Conservation (phyloP, 2,888 invertebrate species). For the Phortica magna region DNA sequence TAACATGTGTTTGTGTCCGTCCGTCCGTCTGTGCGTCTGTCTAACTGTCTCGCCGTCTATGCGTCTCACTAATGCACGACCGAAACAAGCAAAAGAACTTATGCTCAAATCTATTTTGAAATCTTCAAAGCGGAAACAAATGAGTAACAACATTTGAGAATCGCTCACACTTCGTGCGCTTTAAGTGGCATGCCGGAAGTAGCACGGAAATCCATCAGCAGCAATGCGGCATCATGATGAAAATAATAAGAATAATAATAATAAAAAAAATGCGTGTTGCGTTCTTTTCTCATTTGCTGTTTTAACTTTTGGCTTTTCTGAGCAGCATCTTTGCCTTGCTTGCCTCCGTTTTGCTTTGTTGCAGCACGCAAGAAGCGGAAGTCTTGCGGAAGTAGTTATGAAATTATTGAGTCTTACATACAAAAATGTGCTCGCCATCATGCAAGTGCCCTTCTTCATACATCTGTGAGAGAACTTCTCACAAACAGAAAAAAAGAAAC, state of each 20-base stretch:
- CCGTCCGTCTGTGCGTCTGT: neutral
- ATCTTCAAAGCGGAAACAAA: neutral
- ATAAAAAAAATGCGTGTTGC: neutral
- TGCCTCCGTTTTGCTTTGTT: slow-evolving; percentile 30
- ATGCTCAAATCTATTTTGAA: neutral
- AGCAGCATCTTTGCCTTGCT: slow-evolving; percentile 26
- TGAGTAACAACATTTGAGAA: neutral
- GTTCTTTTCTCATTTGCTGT: slow-evolving; percentile 62
- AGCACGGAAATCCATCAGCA: slow-evolving; percentile 7
- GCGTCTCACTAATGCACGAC: too few species aligned
- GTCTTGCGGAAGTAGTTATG: slow-evolving; percentile 71
- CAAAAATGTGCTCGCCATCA: slow-evolving; percentile 15
- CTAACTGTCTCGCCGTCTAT: neutral
- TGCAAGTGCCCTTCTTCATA: slow-evolving; percentile 36
- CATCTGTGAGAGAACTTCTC: slow-evolving; percentile 32
- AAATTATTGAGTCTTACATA: slow-evolving; percentile 46
- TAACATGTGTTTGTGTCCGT: slow-evolving; percentile 14
- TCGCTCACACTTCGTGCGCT: neutral
- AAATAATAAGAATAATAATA: too few species aligned
- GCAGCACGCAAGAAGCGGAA: slow-evolving; percentile 53
- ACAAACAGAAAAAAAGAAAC: slow-evolving; percentile 43
- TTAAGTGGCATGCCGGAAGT: slow-evolving; percentile 30
- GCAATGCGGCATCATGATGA: too few species aligned
- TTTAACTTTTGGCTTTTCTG: slow-evolving; percentile 5
- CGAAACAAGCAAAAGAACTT: too few species aligned